Evolutionary conservation across 2,113 vertebrate species (phyloP).

Genomic region (Myotis lucifugus): DNA sequence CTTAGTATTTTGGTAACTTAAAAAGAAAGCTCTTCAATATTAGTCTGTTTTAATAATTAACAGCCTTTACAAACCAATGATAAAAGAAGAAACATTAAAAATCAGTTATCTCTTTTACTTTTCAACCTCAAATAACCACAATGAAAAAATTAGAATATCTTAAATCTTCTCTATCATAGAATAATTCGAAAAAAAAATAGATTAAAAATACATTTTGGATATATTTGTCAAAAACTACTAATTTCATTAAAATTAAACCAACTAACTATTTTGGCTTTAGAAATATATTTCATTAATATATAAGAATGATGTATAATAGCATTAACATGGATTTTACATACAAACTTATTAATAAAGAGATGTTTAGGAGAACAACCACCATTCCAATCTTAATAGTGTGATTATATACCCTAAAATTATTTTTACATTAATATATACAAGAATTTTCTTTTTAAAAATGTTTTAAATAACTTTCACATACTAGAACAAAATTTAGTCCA

Average conservation of each 20-base stretch:
- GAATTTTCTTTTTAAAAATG: not conserved
- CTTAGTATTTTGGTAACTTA: not conserved
- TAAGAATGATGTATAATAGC: not conserved
- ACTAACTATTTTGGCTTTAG: not conserved
- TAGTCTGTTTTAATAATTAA: not conserved
- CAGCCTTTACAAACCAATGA: not conserved
- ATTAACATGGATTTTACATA: not conserved
- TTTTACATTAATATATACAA: not conserved
- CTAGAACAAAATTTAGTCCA: not conserved
- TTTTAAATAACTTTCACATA: not conserved
- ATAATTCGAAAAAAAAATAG: not conserved
- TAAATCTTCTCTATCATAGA: not conserved
- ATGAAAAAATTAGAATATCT: not conserved
- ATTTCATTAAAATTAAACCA: not conserved
- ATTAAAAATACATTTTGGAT: not conserved
- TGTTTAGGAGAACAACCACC: not conserved
- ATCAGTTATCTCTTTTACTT: not conserved
- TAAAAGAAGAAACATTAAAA: slow-evolving; percentile 7
- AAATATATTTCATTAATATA: not conserved
- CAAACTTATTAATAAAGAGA: not conserved
- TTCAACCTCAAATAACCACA: not conserved
- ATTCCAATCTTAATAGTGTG: not conserved
- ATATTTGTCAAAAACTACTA: not conserved
- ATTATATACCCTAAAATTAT: not conserved
- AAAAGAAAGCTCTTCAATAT: not conserved